These are phyloP conservation scores for Drosophila sproati DNA, from an alignment of 1,140 invertebrate species.

Conservation along the genomic window DNA sequence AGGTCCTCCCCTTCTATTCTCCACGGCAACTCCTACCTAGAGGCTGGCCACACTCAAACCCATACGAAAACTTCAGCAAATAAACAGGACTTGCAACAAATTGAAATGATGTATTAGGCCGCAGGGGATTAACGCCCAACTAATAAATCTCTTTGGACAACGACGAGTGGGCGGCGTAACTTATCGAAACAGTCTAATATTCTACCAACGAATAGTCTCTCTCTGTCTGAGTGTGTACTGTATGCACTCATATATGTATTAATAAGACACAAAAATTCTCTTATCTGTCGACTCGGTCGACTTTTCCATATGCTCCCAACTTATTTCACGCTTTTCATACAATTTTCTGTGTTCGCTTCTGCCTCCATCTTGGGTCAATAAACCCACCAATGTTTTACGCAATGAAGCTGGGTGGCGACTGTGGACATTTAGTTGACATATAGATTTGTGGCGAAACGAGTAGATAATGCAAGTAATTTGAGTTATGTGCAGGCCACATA, in stretches of 20 bases:
- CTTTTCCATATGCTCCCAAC: slow-evolving; percentile 68
- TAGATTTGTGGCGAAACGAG: slow-evolving; percentile 68
- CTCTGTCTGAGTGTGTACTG: slow-evolving; percentile 16
- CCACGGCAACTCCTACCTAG: background rate
- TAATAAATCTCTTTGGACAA: slow-evolving; percentile 73
- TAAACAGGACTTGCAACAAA: slow-evolving; percentile 82
- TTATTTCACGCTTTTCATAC: slow-evolving; percentile 76
- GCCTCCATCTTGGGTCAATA: slow-evolving; percentile 65
- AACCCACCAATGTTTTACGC: slow-evolving; percentile 42
- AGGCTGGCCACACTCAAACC: background rate
- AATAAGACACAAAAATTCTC: slow-evolving; percentile 63
- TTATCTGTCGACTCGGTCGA: slow-evolving; percentile 34
- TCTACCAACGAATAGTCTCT: background rate
- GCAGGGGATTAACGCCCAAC: slow-evolving; percentile 81
- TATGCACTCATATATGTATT: slow-evolving; percentile 61
- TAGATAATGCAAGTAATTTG: slow-evolving; percentile 78
- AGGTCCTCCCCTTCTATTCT: background rate
- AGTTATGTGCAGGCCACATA: slow-evolving; percentile 42
- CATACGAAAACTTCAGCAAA: slow-evolving; percentile 65
- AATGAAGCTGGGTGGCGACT: slow-evolving; percentile 12
- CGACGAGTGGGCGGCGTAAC: slow-evolving; percentile 8
- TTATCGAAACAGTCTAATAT: slow-evolving; percentile 16
- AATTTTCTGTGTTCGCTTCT: slow-evolving; percentile 50
- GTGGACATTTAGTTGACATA: slow-evolving; percentile 56
- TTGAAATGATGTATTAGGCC: slow-evolving; percentile 82